These are phyloP conservation scores for Megaceryle alcyon DNA, from an alignment of 2,797 vertebrate genomes.

Conservation along the genomic window DNA sequence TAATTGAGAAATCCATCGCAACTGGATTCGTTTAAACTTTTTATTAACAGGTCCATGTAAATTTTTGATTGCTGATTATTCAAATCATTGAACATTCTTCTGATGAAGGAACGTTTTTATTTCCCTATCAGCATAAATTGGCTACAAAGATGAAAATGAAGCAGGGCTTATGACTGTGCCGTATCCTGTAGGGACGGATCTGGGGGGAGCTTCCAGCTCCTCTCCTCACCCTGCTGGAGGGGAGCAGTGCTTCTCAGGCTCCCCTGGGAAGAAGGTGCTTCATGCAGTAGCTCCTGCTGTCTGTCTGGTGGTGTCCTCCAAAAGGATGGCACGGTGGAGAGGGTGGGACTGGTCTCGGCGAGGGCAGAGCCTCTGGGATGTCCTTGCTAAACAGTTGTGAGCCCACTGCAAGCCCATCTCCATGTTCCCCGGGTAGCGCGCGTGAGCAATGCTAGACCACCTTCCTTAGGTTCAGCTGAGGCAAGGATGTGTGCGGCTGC, in stretches of 20 bases:
- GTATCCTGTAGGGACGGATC: not conserved
- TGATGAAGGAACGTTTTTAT: slow-evolving; percentile 58
- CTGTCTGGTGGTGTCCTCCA: not conserved
- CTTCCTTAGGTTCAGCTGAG: not conserved
- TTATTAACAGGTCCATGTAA: slow-evolving; percentile 61
- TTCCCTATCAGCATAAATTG: slow-evolving; percentile 63
- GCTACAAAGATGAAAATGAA: slow-evolving; percentile 22
- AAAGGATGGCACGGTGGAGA: not conserved
- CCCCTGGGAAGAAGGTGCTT: not conserved
- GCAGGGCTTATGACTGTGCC: not conserved
- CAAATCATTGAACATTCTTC: slow-evolving; percentile 64
- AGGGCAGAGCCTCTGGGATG: not conserved
- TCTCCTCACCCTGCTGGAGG: not conserved
- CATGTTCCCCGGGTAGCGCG: accelerated
- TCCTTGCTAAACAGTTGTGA: not conserved
- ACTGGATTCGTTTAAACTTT: slow-evolving; percentile 72
- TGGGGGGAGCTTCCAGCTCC: not conserved
- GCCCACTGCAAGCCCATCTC: accelerated
- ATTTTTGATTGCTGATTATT: slow-evolving; percentile 71
- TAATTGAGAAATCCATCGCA: slow-evolving; percentile 71
- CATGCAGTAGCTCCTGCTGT: not conserved
- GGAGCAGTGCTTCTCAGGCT: not conserved
- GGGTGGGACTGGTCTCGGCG: not conserved
- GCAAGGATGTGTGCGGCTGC: not conserved
- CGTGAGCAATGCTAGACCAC: not conserved